phyloP scores from a whole-genome alignment of 2,113 vertebrate species.

The Leptodactylus fuscus region DNA sequence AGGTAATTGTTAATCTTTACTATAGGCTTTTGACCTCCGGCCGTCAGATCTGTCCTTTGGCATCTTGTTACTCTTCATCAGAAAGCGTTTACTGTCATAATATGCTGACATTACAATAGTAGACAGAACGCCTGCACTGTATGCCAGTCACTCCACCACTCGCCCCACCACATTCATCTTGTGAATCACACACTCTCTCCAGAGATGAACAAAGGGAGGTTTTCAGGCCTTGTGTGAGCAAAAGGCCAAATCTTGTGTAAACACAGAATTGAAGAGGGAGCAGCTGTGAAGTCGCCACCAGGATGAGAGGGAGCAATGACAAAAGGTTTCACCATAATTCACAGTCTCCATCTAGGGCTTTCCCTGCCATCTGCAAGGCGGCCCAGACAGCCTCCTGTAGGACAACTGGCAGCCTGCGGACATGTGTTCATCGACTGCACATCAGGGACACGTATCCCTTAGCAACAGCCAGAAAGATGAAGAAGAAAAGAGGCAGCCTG shows the following conservation, averaged over 20 bases:
- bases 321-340: conserved; percentile 45
- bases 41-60: no score
- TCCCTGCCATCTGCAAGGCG: conserved; percentile 50
- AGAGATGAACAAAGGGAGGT: background rate
- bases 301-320: conserved; percentile 18
- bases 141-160: background rate
- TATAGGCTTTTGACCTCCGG: no score
- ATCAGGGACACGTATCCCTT: conserved; percentile 35
- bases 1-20: no score
- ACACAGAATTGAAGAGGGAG: conserved; percentile 46
- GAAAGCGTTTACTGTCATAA: background rate
- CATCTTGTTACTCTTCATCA: background rate
- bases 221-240: conserved; percentile 35
- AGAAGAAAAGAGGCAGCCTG: background rate
- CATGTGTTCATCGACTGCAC: conserved; percentile 38
- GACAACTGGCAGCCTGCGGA: conserved; percentile 53
- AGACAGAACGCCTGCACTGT: background rate
- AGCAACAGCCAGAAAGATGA: conserved; percentile 31
- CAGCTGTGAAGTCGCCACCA: conserved; percentile 38
- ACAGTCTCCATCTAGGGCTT: background rate
- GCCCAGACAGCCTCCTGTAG: conserved; percentile 39
- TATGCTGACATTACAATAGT: background rate
- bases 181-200: conserved; percentile 28
- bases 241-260: conserved; percentile 40
- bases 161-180: background rate